phyloP scores from a whole-genome alignment of 1,140 invertebrate genomes.

The Aleiodes sp. region DNA sequence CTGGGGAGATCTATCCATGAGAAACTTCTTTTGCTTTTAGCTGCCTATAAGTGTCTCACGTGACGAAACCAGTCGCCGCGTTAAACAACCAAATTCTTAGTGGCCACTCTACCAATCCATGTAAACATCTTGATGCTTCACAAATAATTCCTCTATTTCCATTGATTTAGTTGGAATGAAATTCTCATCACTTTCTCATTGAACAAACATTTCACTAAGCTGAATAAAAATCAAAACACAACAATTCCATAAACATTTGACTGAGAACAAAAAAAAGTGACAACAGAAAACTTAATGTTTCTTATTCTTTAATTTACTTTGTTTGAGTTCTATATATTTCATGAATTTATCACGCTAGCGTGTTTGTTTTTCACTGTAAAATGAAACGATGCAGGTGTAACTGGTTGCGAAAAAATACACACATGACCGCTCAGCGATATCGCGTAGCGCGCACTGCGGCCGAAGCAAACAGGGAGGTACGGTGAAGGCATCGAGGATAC shows the following conservation, averaged over 20 bases:
- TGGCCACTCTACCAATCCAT: no score
- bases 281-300: neutral
- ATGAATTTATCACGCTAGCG: no score
- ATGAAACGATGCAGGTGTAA: conserved; percentile 33
- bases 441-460: conserved; percentile 64
- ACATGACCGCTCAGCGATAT: conserved; percentile 62
- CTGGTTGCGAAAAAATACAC: conserved; percentile 52
- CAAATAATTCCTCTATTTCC: neutral
- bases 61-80: neutral
- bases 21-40: neutral
- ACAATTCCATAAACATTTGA: neutral
- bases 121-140: no score
- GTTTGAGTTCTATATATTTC: no score
- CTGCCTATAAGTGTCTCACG: neutral
- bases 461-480: conserved; percentile 41
- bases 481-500: neutral
- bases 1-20: neutral
- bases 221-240: neutral
- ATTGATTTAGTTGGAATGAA: no score
- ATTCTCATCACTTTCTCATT: no score
- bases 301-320: no score
- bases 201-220: neutral
- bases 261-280: neutral
- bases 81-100: neutral
- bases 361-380: neutral